Conservation (phyloP, 1,140 invertebrate genomes). For the Caligus rogercresseyi region DNA sequence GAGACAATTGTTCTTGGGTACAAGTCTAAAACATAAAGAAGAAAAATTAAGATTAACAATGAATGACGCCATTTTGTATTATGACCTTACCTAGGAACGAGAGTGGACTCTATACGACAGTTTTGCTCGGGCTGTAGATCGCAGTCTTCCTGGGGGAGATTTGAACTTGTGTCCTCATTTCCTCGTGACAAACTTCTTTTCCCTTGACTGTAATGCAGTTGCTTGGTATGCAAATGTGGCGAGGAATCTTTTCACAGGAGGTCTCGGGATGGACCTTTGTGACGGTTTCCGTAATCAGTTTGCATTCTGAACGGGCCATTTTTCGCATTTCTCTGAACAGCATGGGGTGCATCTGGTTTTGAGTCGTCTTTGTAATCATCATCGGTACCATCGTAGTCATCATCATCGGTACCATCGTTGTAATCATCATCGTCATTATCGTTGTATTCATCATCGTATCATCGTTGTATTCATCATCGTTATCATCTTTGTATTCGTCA, state of each 20-base stretch:
- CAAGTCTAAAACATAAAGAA: not conserved
- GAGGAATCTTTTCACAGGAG: constrained; percentile 6
- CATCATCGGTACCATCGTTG: too few species aligned
- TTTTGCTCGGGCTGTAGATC: constrained; percentile 13
- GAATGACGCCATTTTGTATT: not conserved
- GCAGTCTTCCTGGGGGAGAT: constrained; percentile 14
- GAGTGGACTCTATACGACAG: constrained; percentile 11
- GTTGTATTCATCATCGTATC: too few species aligned
- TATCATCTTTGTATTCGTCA: too few species aligned
- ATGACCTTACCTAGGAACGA: constrained; percentile 15
- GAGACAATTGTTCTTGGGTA: not conserved
- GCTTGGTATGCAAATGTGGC: constrained; percentile 2
- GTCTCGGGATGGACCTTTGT: constrained; percentile 16
- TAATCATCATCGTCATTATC: too few species aligned
- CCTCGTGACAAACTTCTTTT: constrained; percentile 11
- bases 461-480: too few species aligned
- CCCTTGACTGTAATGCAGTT: constrained; percentile 11
- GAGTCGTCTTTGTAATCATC: too few species aligned
- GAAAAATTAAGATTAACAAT: not conserved
- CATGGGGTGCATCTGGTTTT: too few species aligned
- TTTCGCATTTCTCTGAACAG: constrained; percentile 14
- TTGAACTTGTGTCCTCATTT: constrained; percentile 10
- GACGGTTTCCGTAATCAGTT: constrained; percentile 7
- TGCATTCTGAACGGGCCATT: constrained; percentile 18
- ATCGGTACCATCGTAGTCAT: too few species aligned